Evolutionary conservation across 2,113 vertebrate species (phyloP).

Genomic region (Ochotona princeps): DNA sequence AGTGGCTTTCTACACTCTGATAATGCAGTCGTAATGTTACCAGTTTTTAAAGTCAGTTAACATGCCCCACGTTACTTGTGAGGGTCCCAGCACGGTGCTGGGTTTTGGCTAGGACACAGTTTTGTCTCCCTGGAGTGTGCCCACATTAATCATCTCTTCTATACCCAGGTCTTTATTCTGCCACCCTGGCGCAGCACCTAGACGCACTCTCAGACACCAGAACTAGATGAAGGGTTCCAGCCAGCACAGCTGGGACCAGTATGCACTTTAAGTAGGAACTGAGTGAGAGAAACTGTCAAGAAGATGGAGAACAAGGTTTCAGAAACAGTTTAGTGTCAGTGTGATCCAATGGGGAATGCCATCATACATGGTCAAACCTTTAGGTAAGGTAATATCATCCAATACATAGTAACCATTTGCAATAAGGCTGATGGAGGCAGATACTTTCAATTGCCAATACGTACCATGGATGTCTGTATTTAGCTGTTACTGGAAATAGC

Average conservation of each 20-base stretch:
- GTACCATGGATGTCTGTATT: no score
- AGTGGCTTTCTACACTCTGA: neutral
- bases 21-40: neutral
- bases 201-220: neutral
- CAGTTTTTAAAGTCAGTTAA: neutral
- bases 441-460: neutral
- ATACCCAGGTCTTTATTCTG: neutral
- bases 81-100: neutral
- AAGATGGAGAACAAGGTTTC: neutral
- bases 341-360: neutral
- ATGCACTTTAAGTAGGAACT: neutral
- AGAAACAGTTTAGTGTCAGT: neutral
- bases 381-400: neutral
- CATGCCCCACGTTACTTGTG: neutral
- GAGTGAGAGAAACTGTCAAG: neutral
- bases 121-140: neutral
- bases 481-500: neutral
- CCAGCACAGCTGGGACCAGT: neutral
- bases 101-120: neutral
- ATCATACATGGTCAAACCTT: neutral
- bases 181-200: neutral
- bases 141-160: neutral
- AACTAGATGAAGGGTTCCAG: neutral
- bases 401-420: neutral
- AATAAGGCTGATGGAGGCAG: neutral